Evolutionary conservation across 2,888 invertebrate genomes (phyloP), one percentile per base, ranked within the genome.

Genomic region (Psococerastis gibbosa): DNA sequence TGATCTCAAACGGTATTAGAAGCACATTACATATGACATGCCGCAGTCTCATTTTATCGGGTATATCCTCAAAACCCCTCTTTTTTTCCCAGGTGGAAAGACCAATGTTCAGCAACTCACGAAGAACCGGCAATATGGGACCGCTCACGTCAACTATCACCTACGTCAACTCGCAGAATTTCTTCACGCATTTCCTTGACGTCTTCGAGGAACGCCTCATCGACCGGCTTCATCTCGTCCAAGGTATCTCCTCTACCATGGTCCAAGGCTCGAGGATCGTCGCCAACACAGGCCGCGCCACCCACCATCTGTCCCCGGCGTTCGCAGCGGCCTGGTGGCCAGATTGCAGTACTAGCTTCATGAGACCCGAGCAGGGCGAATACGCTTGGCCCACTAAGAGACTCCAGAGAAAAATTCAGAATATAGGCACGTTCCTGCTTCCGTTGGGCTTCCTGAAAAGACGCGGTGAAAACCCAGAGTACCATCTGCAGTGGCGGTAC

Each of bases 401-500:
- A 43, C 75, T 79, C 70, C 66, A 80, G 0, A 68, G 69, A 22
- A 73, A 75, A 53, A 68, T 81, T 2, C 67, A 68, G 43, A 68
- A 69, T 3, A 69, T 73, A 43, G 77, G 79, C 2, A 81, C 77
- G 52, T 69, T 78, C 48, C 60, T 81, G 20, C 67, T 80, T 9
- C 84, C 85, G 0, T 63, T 75, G 48, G 79, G 80, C 5, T 77
- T 71, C 57, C 64, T 72, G 35, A 69, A 73, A 3, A 76, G 75
- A 53, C 64, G 69, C 43, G 69, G 70, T 2, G 57, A 60, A 15
- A 78, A 78, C 56, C 63, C 68, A 1, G 67, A 72, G 23, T 68
- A 71, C 41, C 69, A 73, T 46, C 60, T 82, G 16, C 81, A 85
- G 57, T 87, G 85, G 85, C 76, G 75, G 58, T 66, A 84, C 2